Evolutionary conservation across 2,113 vertebrate species (phyloP).

Genomic region (Gambusia holbrooki): DNA sequence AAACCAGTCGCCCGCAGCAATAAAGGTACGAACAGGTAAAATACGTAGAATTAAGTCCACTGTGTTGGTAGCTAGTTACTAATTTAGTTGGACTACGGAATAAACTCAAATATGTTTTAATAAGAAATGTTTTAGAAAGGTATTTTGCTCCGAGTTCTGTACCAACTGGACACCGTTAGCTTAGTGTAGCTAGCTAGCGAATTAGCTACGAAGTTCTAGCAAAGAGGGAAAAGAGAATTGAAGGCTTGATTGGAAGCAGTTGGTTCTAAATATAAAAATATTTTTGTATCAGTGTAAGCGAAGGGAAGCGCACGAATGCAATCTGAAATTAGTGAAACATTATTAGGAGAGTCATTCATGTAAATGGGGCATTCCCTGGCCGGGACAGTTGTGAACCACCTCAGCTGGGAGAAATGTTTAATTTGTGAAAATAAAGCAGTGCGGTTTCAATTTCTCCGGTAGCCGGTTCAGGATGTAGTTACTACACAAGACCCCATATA

Average conservation of each 20-base stretch:
- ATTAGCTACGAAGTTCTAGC: not conserved
- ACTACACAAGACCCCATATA: no score
- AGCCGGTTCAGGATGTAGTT: no score
- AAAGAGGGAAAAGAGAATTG: not conserved
- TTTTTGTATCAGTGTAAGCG: not conserved
- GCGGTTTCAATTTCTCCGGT: no score
- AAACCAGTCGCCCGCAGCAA: not conserved
- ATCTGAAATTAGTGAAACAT: not conserved
- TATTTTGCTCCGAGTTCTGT: not conserved
- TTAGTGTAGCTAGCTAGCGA: not conserved
- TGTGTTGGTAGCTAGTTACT: fast-evolving
- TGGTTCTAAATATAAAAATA: not conserved
- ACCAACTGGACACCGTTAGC: not conserved
- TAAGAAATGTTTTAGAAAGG: not conserved
- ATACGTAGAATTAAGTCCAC: fast-evolving
- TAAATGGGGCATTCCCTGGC: not conserved
- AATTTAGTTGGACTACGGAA: not conserved
- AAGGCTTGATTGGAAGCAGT: not conserved
- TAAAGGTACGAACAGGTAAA: conserved; percentile 28
- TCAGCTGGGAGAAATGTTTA: no score
- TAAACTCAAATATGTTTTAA: not conserved
- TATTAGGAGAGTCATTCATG: not conserved
- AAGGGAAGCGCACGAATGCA: not conserved
- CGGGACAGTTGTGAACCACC: no score
- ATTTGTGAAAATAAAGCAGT: no score